Percentiles rank a stretch among this genome's conserved stretches.
phyloP scores from a whole-genome alignment of 2,113 vertebrate species.

The Tauraco erythrolophus region DNA sequence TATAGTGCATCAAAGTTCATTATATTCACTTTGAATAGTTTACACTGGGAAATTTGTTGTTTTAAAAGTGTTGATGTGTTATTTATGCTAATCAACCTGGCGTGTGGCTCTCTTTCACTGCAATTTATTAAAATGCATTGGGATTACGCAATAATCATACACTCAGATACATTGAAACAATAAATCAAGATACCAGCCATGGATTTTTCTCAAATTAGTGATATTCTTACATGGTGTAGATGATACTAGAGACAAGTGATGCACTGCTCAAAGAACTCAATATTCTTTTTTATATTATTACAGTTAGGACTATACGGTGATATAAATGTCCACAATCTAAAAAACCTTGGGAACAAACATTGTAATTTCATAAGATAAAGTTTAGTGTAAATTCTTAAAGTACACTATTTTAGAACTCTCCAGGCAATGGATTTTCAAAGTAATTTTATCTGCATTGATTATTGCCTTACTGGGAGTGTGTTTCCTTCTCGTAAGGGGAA shows the following conservation, averaged over 20 bases:
- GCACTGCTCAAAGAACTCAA: neutral
- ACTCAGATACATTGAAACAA: neutral
- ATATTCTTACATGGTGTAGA: neutral
- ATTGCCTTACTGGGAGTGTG: neutral
- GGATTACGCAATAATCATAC: slow-evolving; percentile 8
- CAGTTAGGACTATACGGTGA: neutral
- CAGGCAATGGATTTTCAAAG: neutral
- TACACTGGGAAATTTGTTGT: slow-evolving; percentile 38
- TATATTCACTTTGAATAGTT: slow-evolving; percentile 37
- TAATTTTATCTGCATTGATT: neutral
- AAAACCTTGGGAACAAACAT: neutral
- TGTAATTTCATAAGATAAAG: neutral
- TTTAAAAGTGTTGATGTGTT: slow-evolving; percentile 35
- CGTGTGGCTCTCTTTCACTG: slow-evolving; percentile 3
- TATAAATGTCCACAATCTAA: neutral
- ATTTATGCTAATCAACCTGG: slow-evolving; percentile 60
- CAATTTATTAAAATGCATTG: slow-evolving; percentile 13
- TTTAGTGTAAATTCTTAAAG: neutral
- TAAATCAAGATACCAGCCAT: neutral
- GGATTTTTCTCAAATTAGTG: neutral
- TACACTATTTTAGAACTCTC: neutral
- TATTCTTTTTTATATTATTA: neutral
- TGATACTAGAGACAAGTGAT: neutral
- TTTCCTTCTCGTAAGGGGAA: neutral
- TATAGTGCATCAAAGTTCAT: slow-evolving; percentile 22